Base-by-base conservation (phyloP, 2,113 vertebrate genomes). In the cat (Felis catus) region DNA sequence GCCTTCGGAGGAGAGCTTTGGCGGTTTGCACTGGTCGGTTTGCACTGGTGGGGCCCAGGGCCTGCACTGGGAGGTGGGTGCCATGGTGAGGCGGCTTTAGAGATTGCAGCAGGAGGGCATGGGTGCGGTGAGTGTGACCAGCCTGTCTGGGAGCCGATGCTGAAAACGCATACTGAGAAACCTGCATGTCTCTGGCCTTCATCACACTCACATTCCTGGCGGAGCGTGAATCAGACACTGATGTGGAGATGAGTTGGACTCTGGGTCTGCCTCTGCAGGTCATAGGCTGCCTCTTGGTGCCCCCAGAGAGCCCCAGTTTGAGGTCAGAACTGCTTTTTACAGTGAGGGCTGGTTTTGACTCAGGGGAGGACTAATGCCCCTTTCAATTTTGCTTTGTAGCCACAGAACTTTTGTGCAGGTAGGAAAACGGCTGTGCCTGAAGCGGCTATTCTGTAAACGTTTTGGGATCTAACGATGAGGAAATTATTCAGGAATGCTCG, bases 21-120 rank as follows among this genome's bases (percentile, higher is more conserved):
- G 21, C 0, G 2, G 1, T 45, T 33, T 29, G 19, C 0, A 18
- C 31, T 61, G 0, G 2, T 7, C 7, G 9, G 0, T 51, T 31
- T 29, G 18, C 0, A 21, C 33, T 45, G 0, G 3, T 5, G 5
- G 31, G 58, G 18, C 48, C 63, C 10, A 48, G 51, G n/a, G 6
- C 90, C 25, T 16, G 83, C 27, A 11, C 15, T 7, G 0, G 8
- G 45, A 33, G n/a, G 18, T 36, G 51, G 79, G n/a, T 11, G 14
- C 63, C 68, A 21, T 45, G 5, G 16, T 53, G 76, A 80, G 23
- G 45, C 82, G 74, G 7, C 63, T 80, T 84, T 48, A 66, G 83
- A 94, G 53, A 71, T 27, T 5, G 27, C 23, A 55, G 61, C 1
- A 3, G 23, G 7, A 4, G 36, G 33, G n/a, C 23, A 23, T 6